These are phyloP conservation scores for Phaonia tiefii DNA, from an alignment of 2,888 invertebrate species.

Conservation along the genomic window DNA sequence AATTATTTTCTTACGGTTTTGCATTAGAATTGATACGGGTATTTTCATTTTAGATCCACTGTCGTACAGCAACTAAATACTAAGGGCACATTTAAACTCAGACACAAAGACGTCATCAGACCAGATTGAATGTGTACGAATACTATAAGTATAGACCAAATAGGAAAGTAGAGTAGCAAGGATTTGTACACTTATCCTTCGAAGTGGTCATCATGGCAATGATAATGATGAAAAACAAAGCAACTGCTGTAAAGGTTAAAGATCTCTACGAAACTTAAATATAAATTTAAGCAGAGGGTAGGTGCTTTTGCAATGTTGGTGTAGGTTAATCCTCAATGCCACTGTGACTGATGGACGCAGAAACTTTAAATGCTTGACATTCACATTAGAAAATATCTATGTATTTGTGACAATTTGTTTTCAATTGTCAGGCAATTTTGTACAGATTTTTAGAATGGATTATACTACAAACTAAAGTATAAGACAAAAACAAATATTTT, in stretches of 20 bases:
- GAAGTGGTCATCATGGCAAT: not conserved
- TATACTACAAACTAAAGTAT: too few species aligned
- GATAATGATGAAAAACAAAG: not conserved
- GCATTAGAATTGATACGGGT: not conserved
- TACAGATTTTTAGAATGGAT: too few species aligned
- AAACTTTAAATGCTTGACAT: too few species aligned
- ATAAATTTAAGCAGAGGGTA: too few species aligned
- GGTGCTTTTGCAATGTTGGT: too few species aligned
- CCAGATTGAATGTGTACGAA: not conserved
- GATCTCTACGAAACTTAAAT: not conserved
- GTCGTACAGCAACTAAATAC: conserved; percentile 57
- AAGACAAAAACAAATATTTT: too few species aligned
- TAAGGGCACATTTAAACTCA: not conserved
- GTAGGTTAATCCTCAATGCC: too few species aligned
- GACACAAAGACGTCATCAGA: not conserved
- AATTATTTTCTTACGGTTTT: not conserved
- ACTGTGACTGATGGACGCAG: too few species aligned
- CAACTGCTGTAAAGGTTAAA: not conserved
- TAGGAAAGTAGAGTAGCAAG: not conserved
- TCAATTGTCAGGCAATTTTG: too few species aligned
- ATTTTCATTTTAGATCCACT: conserved; percentile 13
- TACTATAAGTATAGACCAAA: not conserved
- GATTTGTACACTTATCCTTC: not conserved
- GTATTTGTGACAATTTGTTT: too few species aligned
- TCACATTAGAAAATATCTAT: too few species aligned